These are phyloP conservation scores for Alfaro cultratus DNA, from an alignment of 2,797 vertebrate genomes.

Conservation along the genomic window DNA sequence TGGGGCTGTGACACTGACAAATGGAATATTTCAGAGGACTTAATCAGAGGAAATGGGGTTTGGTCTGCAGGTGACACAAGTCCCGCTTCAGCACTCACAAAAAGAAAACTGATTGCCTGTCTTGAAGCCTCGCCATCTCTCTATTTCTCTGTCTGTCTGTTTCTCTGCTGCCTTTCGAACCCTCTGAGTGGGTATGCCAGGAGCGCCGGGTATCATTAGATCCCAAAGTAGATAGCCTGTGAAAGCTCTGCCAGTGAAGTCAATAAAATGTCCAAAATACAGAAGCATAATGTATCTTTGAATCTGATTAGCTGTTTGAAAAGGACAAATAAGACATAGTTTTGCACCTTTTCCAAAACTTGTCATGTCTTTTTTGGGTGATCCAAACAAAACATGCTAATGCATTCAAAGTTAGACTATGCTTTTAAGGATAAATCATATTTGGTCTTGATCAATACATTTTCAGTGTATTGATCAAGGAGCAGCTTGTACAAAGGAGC, in stretches of 20 bases:
- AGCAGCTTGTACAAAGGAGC: not conserved
- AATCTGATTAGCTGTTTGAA: slow-evolving; percentile 11
- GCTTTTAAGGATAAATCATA: not conserved
- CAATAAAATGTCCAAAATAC: slow-evolving; percentile 2
- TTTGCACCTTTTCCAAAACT: not conserved
- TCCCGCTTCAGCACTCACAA: slow-evolving; percentile 87
- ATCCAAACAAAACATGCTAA: not conserved
- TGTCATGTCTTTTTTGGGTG: not conserved
- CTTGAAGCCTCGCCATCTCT: slow-evolving; percentile 64
- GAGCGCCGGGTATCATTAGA: slow-evolving; percentile 45
- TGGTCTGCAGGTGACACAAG: slow-evolving; percentile 91
- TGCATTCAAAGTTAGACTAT: not conserved
- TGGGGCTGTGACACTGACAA: slow-evolving; percentile 91
- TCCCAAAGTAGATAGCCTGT: slow-evolving; percentile 67
- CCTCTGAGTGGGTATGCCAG: slow-evolving; percentile 41
- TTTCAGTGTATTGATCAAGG: not conserved
- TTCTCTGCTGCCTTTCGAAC: slow-evolving; percentile 32
- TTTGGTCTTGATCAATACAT: not conserved
- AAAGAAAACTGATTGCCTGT: slow-evolving; percentile 89
- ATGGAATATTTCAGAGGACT: slow-evolving; percentile 97
- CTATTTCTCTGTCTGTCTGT: slow-evolving; percentile 49
- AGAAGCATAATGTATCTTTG: not conserved
- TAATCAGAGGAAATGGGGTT: slow-evolving; percentile 98
- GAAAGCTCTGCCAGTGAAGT: slow-evolving; percentile 5
- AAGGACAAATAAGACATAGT: not conserved